Conservation (phyloP, 2,888 invertebrate species). For the Agriopis aurantiaria region DNA sequence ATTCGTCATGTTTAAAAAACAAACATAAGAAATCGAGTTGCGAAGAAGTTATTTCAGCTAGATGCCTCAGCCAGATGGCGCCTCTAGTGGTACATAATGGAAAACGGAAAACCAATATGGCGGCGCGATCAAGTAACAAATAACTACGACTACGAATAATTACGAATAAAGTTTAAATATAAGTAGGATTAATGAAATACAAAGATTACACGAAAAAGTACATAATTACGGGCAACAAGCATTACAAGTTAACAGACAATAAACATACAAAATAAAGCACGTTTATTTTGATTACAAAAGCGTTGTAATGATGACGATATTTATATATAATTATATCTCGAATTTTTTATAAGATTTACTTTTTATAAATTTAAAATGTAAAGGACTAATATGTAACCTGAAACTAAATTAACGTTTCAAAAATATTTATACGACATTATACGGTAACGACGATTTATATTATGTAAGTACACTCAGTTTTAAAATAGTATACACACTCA, state of each 20-base stretch:
- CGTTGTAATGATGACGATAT: not conserved
- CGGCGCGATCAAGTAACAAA: constrained; percentile 46
- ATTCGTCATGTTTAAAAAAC: constrained; percentile 9
- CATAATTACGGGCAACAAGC: not conserved
- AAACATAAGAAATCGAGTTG: constrained; percentile 14
- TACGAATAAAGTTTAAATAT: not conserved
- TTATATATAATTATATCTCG: no score
- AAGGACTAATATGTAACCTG: no score
- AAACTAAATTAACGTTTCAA: no score
- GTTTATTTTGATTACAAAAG: constrained; percentile 2
- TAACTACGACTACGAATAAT: not conserved
- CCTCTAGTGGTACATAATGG: constrained; percentile 46
- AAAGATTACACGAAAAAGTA: no score
- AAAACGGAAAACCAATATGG: constrained; percentile 73
- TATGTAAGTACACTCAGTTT: no score
- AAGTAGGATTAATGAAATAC: not conserved
- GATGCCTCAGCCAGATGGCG: constrained; percentile 60
- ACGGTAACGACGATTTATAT: no score
- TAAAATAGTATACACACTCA: no score
- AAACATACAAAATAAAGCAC: constrained; percentile 8
- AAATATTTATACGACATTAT: no score
- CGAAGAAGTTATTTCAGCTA: not conserved
- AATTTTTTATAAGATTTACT: no score
- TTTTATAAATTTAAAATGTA: no score
- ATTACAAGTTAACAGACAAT: not conserved